These are phyloP conservation scores for Polyommatus iphigenia DNA, from an alignment of 2,888 invertebrate species.

Conservation along the genomic window DNA sequence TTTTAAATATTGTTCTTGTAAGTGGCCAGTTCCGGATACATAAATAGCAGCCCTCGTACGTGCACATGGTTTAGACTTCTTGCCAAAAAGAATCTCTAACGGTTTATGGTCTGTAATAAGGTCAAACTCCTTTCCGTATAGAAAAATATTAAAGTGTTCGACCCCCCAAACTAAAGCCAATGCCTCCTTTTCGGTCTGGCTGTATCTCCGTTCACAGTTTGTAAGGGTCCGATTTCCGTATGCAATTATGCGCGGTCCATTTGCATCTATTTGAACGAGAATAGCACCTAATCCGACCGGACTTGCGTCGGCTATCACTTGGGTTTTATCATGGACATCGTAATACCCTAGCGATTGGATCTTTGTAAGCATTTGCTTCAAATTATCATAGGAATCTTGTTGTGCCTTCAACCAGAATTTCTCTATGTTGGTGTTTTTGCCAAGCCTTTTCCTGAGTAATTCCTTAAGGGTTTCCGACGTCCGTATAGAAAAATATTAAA, in stretches of 20 bases:
- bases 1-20: too few species aligned
- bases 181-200: slow-evolving; percentile 14
- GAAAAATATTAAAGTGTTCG: slow-evolving; percentile 41
- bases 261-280: slow-evolving; percentile 2
- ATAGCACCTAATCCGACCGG: neutral
- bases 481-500: slow-evolving; percentile 41
- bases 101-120: slow-evolving; percentile 50
- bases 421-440: too few species aligned
- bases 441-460: too few species aligned
- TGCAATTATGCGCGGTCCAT: slow-evolving; percentile 17
- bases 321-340: neutral
- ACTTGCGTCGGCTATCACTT: slow-evolving; percentile 10
- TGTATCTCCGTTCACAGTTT: slow-evolving; percentile 26
- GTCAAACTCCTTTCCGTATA: slow-evolving; percentile 44
- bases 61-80: slow-evolving; percentile 48
- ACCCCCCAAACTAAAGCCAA: slow-evolving; percentile 39
- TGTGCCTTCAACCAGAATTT: too few species aligned
- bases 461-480: too few species aligned
- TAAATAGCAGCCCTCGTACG: too few species aligned
- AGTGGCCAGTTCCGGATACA: too few species aligned
- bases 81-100: slow-evolving; percentile 48
- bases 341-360: neutral
- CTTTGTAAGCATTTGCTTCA: slow-evolving; percentile 28
- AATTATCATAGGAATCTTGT: too few species aligned
- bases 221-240: slow-evolving; percentile 7